Percentiles rank a stretch among this genome's conserved stretches.
phyloP scores from a whole-genome alignment of 1,140 invertebrate genomes.

The Zaprionus inermis region DNA sequence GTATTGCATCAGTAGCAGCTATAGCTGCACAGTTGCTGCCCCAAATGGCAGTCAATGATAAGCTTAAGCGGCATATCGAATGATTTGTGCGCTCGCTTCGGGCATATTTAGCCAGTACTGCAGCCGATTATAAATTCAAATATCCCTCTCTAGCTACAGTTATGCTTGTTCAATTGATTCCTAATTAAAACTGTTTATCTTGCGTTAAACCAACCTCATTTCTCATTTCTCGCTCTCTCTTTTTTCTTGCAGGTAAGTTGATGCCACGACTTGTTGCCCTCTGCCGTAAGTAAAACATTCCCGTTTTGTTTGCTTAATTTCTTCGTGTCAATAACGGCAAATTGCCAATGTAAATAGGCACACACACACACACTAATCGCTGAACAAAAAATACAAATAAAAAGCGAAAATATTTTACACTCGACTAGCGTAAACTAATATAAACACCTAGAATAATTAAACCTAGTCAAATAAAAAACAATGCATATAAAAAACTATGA shows the following conservation, averaged over 20 bases:
- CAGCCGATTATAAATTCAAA: background rate
- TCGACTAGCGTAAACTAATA: slow-evolving; percentile 12
- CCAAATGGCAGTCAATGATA: slow-evolving; percentile 23
- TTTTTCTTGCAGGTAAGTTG: slow-evolving; percentile 61
- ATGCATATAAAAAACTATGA: background rate
- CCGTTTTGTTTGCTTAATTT: slow-evolving; percentile 24
- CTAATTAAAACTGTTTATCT: slow-evolving; percentile 34
- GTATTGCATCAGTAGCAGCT: slow-evolving; percentile 27
- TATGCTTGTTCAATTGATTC: slow-evolving; percentile 12
- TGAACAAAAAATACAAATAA: background rate
- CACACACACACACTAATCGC: background rate
- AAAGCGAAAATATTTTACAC: background rate
- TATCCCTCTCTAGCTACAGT: background rate
- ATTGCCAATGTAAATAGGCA: slow-evolving; percentile 25
- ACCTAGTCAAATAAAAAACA: slow-evolving; percentile 6
- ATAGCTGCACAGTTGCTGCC: slow-evolving; percentile 10
- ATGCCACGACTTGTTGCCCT: slow-evolving; percentile 22
- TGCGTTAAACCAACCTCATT: background rate
- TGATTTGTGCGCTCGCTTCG: slow-evolving; percentile 38
- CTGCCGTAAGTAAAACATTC: slow-evolving; percentile 39
- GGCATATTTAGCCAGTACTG: slow-evolving; percentile 1
- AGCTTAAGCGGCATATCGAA: slow-evolving; percentile 43
- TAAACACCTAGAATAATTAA: slow-evolving; percentile 31
- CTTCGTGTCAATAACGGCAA: slow-evolving; percentile 31
- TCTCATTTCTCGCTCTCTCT: background rate